Conservation (phyloP, 2,888 invertebrate genomes). For the Marasmarcha lunaedactyla region DNA sequence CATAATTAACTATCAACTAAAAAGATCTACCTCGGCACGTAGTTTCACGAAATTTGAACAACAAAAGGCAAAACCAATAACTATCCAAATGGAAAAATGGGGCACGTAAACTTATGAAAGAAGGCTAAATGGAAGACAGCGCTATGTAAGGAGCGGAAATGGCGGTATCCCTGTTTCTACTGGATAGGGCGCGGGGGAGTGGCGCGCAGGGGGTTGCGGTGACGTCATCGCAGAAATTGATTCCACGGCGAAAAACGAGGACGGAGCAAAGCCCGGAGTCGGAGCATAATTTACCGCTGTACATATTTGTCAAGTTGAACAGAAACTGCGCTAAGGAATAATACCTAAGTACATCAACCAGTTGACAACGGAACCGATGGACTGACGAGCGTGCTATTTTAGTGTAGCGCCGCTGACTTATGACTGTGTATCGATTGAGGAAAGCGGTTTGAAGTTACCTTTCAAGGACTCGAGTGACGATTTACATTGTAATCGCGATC, state of each 20-base stretch:
- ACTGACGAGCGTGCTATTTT: too few relatives aligned
- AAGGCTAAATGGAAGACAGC: slow-evolving; percentile 28
- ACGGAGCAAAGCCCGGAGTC: slow-evolving; percentile 39
- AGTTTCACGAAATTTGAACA: too few relatives aligned
- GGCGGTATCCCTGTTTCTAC: slow-evolving; percentile 32
- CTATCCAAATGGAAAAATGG: slow-evolving; percentile 20
- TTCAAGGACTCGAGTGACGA: too few relatives aligned
- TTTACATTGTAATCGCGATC: too few relatives aligned
- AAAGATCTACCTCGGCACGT: too few relatives aligned
- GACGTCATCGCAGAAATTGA: slow-evolving; percentile 62
- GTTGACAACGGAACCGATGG: slow-evolving; percentile 4
- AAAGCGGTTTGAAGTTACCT: too few relatives aligned
- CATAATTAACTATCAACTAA: too few relatives aligned
- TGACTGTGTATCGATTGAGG: slow-evolving; percentile 1
- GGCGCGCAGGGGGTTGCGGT: slow-evolving; percentile 28
- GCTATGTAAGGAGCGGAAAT: slow-evolving; percentile 43
- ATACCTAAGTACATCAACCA: slow-evolving; percentile 9
- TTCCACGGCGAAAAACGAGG: slow-evolving; percentile 59
- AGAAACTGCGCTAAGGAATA: slow-evolving; percentile 16
- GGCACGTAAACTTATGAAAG: slow-evolving; percentile 24
- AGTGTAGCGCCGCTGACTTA: too few relatives aligned
- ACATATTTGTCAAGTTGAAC: slow-evolving; percentile 36
- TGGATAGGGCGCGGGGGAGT: slow-evolving; percentile 20
- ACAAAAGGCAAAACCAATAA: slow-evolving; percentile 5
- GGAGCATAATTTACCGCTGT: slow-evolving; percentile 50